phyloP scores from a whole-genome alignment of 2,797 vertebrate species.

The Luscinia megarhynchos region DNA sequence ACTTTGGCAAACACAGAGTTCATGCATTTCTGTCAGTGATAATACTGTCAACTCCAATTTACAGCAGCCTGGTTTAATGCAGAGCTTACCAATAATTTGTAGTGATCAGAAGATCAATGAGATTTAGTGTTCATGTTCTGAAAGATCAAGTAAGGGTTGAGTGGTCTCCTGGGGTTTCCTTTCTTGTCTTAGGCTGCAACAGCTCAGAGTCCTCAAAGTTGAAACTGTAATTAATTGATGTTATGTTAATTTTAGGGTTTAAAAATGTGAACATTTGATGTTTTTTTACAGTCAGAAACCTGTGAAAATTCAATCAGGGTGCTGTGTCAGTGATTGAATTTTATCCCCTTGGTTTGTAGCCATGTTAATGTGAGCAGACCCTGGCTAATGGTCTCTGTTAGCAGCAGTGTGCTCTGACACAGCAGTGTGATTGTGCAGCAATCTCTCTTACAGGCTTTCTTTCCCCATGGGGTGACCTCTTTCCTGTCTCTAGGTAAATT shows the following conservation, averaged over 20 bases:
- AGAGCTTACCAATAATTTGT: conserved; percentile 67
- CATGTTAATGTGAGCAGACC: neutral
- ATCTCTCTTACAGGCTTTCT: conserved; percentile 7
- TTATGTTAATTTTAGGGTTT: conserved; percentile 19
- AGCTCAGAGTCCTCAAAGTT: neutral
- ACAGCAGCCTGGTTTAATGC: conserved; percentile 14
- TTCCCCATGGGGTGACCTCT: neutral
- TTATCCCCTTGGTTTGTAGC: neutral
- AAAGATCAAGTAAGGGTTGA: conserved; percentile 50
- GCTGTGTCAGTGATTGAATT: neutral
- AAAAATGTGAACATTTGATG: neutral
- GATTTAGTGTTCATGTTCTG: conserved; percentile 47
- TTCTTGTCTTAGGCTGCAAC: neutral
- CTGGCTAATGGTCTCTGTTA: neutral
- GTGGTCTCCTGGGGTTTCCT: neutral
- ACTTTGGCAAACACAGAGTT: conserved; percentile 22
- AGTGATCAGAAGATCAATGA: conserved; percentile 68
- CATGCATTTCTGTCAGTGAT: conserved; percentile 52
- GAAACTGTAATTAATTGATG: conserved; percentile 5
- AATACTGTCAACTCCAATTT: conserved; percentile 59
- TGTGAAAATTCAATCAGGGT: neutral
- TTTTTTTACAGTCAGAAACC: neutral
- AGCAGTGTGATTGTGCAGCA: neutral
- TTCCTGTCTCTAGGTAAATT: conserved; percentile 42
- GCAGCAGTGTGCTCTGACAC: neutral